phyloP scores from a whole-genome alignment of 2,797 vertebrate species.

The Danio jaintianensis region DNA sequence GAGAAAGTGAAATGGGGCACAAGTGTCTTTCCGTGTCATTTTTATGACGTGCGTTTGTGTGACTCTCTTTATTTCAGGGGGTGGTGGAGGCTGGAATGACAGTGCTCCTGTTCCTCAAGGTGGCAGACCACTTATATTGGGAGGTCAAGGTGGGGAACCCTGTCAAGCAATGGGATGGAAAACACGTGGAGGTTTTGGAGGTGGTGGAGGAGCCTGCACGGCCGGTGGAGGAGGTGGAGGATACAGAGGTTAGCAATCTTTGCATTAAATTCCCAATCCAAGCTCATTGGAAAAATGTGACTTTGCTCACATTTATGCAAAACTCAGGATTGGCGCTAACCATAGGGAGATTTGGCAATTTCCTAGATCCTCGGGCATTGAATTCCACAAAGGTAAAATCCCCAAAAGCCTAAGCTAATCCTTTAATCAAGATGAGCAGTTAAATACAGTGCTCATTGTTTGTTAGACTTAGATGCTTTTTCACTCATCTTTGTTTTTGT shows the following conservation, averaged over 20 bases:
- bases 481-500: no score
- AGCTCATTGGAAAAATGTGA: no score
- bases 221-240: conserved; percentile 97
- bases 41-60: not conserved
- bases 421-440: no score
- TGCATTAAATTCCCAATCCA: no score
- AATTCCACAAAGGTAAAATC: no score
- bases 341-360: no score
- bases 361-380: no score
- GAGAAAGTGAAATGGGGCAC: not conserved
- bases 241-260: conserved; percentile 86
- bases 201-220: conserved; percentile 94
- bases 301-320: no score
- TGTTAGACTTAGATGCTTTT: no score
- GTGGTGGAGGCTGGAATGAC: conserved; percentile 97
- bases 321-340: no score
- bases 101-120: conserved; percentile 85
- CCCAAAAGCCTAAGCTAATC: no score
- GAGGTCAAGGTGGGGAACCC: conserved; percentile 92
- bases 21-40: not conserved
- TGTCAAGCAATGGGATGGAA: conserved; percentile 95
- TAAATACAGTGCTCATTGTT: no score
- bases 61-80: conserved; percentile 81
- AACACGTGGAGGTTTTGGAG: conserved; percentile 94
- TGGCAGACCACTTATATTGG: conserved; percentile 91